Conservation (phyloP, 2,113 vertebrate genomes). For the Picathartes gymnocephalus region DNA sequence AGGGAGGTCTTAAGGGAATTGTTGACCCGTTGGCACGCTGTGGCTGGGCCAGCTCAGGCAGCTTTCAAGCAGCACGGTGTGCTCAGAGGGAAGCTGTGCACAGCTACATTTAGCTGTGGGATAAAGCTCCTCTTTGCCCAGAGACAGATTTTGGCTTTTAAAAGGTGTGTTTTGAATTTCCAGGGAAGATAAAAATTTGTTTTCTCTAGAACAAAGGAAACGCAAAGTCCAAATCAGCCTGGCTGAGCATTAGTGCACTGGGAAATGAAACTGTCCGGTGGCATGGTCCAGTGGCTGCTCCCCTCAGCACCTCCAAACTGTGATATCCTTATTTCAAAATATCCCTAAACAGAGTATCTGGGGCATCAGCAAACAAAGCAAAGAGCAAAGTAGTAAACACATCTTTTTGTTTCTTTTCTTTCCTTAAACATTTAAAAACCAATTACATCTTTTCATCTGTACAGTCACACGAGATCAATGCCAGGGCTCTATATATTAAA, state of each 20-base stretch:
- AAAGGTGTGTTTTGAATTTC: not conserved
- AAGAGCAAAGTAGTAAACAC: constrained; percentile 65
- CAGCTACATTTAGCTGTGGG: not conserved
- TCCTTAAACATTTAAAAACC: constrained; percentile 67
- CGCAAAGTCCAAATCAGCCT: not conserved
- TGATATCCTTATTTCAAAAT: constrained; percentile 63
- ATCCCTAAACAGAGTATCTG: constrained; percentile 51
- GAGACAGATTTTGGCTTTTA: not conserved
- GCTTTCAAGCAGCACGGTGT: not conserved
- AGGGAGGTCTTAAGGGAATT: not conserved
- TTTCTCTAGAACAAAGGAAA: not conserved
- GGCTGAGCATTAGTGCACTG: not conserved
- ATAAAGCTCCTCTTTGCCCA: not conserved
- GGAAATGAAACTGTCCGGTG: not conserved
- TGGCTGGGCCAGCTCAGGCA: not conserved
- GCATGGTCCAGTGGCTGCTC: not conserved
- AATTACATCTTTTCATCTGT: constrained; percentile 76
- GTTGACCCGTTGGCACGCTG: not conserved
- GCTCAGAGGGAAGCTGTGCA: not conserved
- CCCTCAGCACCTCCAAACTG: not conserved
- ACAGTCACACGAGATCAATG: constrained; percentile 78
- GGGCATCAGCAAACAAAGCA: constrained; percentile 57
- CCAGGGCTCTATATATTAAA: constrained; percentile 76
- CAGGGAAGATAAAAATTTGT: not conserved
- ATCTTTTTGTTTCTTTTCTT: constrained; percentile 49